Evolutionary conservation across 2,113 vertebrate genomes (phyloP), one percentile per base, ranked within the genome.

Genomic region (Atrichornis clamosus): DNA sequence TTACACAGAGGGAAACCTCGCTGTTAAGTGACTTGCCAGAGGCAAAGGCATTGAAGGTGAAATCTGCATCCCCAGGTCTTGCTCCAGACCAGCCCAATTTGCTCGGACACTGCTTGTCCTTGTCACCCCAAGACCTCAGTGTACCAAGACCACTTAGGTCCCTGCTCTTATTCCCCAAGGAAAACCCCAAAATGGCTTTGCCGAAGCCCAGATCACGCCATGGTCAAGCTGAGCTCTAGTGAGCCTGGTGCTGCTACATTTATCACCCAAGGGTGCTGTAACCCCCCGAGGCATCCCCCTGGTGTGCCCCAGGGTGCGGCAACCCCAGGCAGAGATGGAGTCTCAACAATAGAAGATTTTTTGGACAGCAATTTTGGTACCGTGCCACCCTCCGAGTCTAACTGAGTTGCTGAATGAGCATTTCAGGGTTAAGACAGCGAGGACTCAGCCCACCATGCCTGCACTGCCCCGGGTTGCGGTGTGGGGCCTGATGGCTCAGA

Each of bases 401-500:
- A 56, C 7, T 16, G n/a, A 62, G 33, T 9, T 42, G 17, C 37
- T 42, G 15, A 44, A 7, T 27, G 15, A 26, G 5, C 16, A 8
- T 56, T 30, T 32, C 18, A 49, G 35, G 23, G 1, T 0, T 27
- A 15, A 62, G 35, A 32, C 4, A 17, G 20, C 0, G 2, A 77
- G 11, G 33, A 33, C 21, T 33, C 18, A 60, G n/a, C 15, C 56
- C n/a, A 35, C 14, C 6, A 4, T 7, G 18, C 6, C 6, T 74
- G 35, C 64, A 4, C 7, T 11, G 6, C 15, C 32, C 22, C 8
- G 1, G 32, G 30, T 35, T 6, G 1, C 32, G 10, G 9, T 0
- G 2, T 27, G 12, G 16, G 20, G 24, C 20, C 46, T 18, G 6
- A 49, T 4, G 16, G 47, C 15, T 49, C 9, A 3, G 44, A 30